Evolutionary conservation across 2,888 invertebrate species (phyloP).

Genomic region (Catocala fraxini): DNA sequence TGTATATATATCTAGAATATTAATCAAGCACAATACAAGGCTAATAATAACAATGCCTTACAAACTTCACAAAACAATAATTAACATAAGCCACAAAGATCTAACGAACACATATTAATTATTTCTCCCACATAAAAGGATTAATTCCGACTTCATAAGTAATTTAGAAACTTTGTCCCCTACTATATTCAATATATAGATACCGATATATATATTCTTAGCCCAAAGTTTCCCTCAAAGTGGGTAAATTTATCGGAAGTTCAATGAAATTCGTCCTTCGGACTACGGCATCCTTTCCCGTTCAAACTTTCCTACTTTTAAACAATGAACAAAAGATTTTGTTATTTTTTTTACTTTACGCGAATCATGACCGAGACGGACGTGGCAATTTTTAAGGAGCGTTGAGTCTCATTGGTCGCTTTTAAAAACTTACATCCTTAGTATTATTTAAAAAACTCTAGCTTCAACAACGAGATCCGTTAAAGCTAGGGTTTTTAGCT

Average conservation of each 20-base stretch:
- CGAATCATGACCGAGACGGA: not conserved
- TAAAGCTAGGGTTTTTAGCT: no score
- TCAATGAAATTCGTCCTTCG: constrained; percentile 33
- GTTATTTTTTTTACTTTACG: constrained; percentile 17
- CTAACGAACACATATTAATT: constrained; percentile 15
- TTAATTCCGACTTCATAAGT: not conserved
- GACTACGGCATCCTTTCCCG: constrained; percentile 31
- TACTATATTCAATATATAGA: not conserved
- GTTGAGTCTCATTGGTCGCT: no score
- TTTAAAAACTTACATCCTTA: no score
- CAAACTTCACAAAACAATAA: not conserved
- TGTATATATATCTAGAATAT: no score
- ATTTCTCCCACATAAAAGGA: constrained; percentile 11
- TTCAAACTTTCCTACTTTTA: constrained; percentile 26
- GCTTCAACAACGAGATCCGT: no score
- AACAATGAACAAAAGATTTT: constrained; percentile 27
- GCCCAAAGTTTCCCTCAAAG: constrained; percentile 18
- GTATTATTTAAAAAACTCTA: no score
- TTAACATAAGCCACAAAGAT: not conserved
- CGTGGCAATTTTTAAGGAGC: no score
- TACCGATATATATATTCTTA: constrained; percentile 8
- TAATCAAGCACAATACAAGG: no score
- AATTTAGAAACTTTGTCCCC: constrained; percentile 6
- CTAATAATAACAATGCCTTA: no score
- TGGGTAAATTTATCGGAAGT: constrained; percentile 26